Conservation (phyloP, 2,797 vertebrate genomes). For the Tympanoctomys barrerae region DNA sequence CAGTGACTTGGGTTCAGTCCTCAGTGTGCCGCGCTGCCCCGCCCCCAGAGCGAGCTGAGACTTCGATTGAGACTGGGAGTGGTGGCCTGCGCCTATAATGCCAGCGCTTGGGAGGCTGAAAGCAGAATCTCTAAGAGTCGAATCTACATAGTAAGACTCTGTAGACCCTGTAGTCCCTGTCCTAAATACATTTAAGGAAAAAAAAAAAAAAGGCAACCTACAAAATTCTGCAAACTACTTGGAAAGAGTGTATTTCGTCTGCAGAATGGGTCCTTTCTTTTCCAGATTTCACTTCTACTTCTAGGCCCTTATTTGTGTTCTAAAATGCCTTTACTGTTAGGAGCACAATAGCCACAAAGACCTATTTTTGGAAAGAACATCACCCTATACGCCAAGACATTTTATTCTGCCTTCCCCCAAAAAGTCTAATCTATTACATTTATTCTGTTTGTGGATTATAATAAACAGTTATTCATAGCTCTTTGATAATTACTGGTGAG, state of each 20-base stretch:
- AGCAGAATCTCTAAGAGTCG: too few species aligned
- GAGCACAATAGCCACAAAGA: constrained; percentile 64
- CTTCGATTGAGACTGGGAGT: too few species aligned
- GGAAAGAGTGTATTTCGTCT: constrained; percentile 59
- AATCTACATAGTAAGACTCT: too few species aligned
- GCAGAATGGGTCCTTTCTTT: constrained; percentile 56
- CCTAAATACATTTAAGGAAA: too few species aligned
- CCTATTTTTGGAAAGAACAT: constrained; percentile 82
- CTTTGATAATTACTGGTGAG: constrained; percentile 71
- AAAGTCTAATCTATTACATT: constrained; percentile 69
- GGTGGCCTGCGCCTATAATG: too few species aligned
- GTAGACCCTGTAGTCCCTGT: too few species aligned
- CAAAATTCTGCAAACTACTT: constrained; percentile 26
- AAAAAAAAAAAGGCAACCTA: background rate
- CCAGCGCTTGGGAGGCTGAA: too few species aligned
- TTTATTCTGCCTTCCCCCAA: constrained; percentile 62
- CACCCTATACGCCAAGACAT: constrained; percentile 73
- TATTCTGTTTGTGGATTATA: constrained; percentile 78
- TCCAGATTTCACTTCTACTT: constrained; percentile 48
- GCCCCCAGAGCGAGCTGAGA: too few species aligned
- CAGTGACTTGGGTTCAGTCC: too few species aligned
- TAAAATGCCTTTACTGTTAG: constrained; percentile 7
- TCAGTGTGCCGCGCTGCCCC: too few species aligned
- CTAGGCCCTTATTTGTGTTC: constrained; percentile 60
- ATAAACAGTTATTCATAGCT: constrained; percentile 77